phyloP scores from a whole-genome alignment of 2,797 vertebrate species.

The Cercopithecus hamlyni region DNA sequence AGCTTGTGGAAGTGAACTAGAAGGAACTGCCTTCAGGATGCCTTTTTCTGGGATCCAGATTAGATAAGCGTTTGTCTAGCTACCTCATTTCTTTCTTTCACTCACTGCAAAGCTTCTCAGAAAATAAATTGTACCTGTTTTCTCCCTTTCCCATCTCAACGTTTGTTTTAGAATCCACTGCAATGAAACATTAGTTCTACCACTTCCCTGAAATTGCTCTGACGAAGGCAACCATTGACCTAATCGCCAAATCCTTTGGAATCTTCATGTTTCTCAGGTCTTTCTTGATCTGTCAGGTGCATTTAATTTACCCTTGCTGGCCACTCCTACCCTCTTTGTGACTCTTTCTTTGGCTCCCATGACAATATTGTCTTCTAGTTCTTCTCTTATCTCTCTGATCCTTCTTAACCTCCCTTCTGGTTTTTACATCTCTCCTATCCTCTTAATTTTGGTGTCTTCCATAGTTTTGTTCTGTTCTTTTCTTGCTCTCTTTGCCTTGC shows the following conservation, averaged over 20 bases:
- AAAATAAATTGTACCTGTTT: neutral
- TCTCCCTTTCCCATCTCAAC: neutral
- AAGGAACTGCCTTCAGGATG: neutral
- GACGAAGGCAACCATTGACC: neutral
- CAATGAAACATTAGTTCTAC: neutral
- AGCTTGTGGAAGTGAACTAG: neutral
- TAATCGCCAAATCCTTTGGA: neutral
- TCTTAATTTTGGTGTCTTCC: neutral
- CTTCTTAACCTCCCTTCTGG: neutral
- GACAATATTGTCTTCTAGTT: neutral
- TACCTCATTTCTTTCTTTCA: neutral
- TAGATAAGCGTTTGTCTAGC: neutral
- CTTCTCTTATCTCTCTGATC: neutral
- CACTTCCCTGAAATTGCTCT: neutral
- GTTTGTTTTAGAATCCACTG: neutral
- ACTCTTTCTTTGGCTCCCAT: neutral
- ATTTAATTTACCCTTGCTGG: neutral
- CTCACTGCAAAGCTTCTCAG: neutral
- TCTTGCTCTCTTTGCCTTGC: neutral
- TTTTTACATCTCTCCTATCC: neutral
- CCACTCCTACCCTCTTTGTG: neutral
- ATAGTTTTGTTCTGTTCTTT: neutral
- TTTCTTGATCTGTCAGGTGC: neutral
- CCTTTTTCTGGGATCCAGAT: neutral
- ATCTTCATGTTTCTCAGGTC: neutral